These are phyloP conservation scores for Eulemur coronatus DNA, from an alignment of 2,797 vertebrate genomes.

Conservation along the genomic window DNA sequence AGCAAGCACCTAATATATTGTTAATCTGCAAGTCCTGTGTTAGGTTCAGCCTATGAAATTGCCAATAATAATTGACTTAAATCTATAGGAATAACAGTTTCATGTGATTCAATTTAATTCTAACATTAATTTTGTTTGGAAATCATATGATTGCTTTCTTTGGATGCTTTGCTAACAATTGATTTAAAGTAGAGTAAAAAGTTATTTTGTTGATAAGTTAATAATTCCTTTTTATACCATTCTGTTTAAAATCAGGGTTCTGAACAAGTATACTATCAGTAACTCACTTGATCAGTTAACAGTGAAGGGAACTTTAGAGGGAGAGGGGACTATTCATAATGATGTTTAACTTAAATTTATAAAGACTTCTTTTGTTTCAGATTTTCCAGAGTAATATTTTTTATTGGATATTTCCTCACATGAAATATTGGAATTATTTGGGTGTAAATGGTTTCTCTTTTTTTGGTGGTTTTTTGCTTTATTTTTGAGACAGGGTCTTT, in stretches of 20 bases:
- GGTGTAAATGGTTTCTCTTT: neutral
- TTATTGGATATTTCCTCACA: conserved; percentile 43
- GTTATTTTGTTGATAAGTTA: conserved; percentile 42
- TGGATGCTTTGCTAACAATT: neutral
- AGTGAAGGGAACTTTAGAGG: neutral
- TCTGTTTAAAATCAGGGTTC: conserved; percentile 38
- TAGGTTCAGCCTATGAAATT: conserved; percentile 30
- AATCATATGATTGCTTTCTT: conserved; percentile 25
- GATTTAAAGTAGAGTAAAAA: conserved; percentile 19
- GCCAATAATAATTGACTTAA: neutral
- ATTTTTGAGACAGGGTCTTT: neutral
- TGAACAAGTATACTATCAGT: neutral
- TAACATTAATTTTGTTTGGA: conserved; percentile 47
- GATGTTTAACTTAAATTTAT: conserved; percentile 19
- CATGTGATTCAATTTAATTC: conserved; percentile 28
- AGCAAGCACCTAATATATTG: neutral
- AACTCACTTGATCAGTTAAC: neutral
- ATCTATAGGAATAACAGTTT: neutral
- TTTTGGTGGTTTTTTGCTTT: neutral
- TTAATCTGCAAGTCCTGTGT: neutral
- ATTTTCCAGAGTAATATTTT: conserved; percentile 31
- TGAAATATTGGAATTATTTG: conserved; percentile 40
- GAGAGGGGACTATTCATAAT: neutral
- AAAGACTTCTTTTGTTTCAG: conserved; percentile 43
- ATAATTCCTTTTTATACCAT: neutral